Conservation (phyloP, 1,140 invertebrate species). For the Oryzaephilus surinamensis region DNA sequence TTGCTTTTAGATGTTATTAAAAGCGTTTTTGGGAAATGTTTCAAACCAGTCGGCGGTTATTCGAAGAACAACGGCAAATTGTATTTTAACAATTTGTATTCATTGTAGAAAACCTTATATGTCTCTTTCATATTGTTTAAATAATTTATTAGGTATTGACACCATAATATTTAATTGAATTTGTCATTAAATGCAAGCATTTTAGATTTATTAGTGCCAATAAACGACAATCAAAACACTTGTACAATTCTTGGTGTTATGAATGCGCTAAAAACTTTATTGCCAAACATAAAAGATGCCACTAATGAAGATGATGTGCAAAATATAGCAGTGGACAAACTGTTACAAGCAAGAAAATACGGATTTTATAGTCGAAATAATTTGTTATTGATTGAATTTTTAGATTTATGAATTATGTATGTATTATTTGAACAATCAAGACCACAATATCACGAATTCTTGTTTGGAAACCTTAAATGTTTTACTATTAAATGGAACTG, state of each 20-base stretch:
- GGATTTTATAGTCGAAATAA: neutral
- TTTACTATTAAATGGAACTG: slow-evolving; percentile 54
- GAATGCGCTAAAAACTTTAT: slow-evolving; percentile 46
- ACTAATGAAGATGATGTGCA: slow-evolving; percentile 11
- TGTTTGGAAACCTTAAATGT: slow-evolving; percentile 70
- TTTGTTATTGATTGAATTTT: slow-evolving; percentile 10
- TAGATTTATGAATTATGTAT: slow-evolving; percentile 77
- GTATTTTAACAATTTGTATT: slow-evolving; percentile 28
- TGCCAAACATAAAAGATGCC: slow-evolving; percentile 41
- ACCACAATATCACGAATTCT: slow-evolving; percentile 79
- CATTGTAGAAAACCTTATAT: slow-evolving; percentile 29
- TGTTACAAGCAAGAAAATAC: slow-evolving; percentile 19
- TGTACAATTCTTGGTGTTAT: slow-evolving; percentile 50
- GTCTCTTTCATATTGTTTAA: slow-evolving; percentile 29
- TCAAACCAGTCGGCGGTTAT: slow-evolving; percentile 28
- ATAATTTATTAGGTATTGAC: slow-evolving; percentile 32
- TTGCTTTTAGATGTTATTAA: slow-evolving; percentile 25
- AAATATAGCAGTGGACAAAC: slow-evolving; percentile 15
- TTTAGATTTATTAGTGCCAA: slow-evolving; percentile 34
- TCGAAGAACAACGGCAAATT: slow-evolving; percentile 27
- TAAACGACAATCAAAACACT: slow-evolving; percentile 35
- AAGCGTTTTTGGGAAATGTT: slow-evolving; percentile 32
- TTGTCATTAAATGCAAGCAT: slow-evolving; percentile 5
- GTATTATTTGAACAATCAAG: slow-evolving; percentile 52
- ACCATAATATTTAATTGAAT: slow-evolving; percentile 5